These are phyloP conservation scores for Axinella damicornis DNA, from an alignment of 37 sponge, comb jelly and placozoan species.

Conservation along the genomic window DNA sequence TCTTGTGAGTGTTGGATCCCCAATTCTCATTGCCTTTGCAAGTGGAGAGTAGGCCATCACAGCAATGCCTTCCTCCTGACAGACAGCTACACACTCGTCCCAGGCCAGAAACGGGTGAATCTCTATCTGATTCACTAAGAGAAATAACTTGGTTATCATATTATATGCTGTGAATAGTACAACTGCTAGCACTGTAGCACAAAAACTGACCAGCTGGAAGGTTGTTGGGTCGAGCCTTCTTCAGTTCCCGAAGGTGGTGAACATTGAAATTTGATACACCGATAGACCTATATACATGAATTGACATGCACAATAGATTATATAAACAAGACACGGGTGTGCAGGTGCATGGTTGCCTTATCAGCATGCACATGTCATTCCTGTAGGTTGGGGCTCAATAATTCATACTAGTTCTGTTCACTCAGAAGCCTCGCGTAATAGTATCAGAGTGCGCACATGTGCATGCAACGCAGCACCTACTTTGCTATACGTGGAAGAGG, in stretches of 20 bases:
- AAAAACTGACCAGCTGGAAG: slow-evolving; percentile 59
- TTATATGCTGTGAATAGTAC: slow-evolving; percentile 35
- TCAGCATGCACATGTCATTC: too few relatives aligned
- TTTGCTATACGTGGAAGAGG: too few relatives aligned
- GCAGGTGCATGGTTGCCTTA: too few relatives aligned
- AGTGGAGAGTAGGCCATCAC: slow-evolving; percentile 86
- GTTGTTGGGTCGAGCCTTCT: slow-evolving; percentile 58
- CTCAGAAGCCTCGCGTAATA: too few relatives aligned
- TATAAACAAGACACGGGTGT: too few relatives aligned
- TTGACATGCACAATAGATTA: too few relatives aligned
- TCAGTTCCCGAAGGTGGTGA: slow-evolving; percentile 70
- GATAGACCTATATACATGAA: slow-evolving; percentile 53
- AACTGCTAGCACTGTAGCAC: too few relatives aligned
- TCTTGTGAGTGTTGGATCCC: neutral
- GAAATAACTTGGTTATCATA: slow-evolving; percentile 60
- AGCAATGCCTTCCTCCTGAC: slow-evolving; percentile 69
- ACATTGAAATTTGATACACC: slow-evolving; percentile 84
- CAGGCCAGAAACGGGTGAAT: slow-evolving; percentile 78
- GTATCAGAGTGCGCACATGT: too few relatives aligned
- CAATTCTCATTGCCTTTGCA: slow-evolving; percentile 60
- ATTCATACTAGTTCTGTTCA: too few relatives aligned
- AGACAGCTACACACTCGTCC: slow-evolving; percentile 68
- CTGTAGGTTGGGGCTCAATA: too few relatives aligned
- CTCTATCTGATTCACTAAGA: slow-evolving; percentile 87
- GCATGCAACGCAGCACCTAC: too few relatives aligned